Evolutionary conservation across 2,888 invertebrate genomes (phyloP).

Genomic region (Antheraea yamamai): DNA sequence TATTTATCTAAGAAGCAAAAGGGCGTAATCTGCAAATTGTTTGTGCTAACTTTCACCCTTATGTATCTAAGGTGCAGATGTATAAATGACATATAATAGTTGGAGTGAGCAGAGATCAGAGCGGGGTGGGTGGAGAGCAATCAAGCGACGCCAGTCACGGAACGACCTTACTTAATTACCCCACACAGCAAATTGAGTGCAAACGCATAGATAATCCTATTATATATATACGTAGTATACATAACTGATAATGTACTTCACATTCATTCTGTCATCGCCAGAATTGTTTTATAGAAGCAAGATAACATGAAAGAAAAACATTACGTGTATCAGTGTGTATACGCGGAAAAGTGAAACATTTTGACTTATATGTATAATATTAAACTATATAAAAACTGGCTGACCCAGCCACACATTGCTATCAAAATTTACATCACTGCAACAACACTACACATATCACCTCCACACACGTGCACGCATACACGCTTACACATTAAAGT

Average conservation of each 20-base stretch:
- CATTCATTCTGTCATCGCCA: background rate
- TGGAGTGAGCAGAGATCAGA: slow-evolving; percentile 41
- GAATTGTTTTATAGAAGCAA: background rate
- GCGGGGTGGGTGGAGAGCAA: slow-evolving; percentile 49
- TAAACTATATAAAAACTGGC: too few relatives aligned
- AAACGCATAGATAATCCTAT: slow-evolving; percentile 1
- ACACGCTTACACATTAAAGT: too few relatives aligned
- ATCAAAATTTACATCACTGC: too few relatives aligned
- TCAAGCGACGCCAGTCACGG: slow-evolving; percentile 60
- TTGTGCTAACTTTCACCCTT: background rate
- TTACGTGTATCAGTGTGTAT: too few relatives aligned
- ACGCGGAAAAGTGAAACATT: too few relatives aligned
- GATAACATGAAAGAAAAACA: too few relatives aligned
- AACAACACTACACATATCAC: too few relatives aligned
- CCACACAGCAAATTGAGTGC: slow-evolving; percentile 35
- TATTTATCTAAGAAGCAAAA: background rate
- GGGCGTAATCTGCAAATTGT: background rate
- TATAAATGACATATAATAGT: background rate
- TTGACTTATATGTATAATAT: too few relatives aligned
- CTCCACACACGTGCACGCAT: too few relatives aligned
- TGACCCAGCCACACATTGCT: too few relatives aligned
- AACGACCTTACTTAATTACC: slow-evolving; percentile 60
- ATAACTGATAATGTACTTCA: background rate
- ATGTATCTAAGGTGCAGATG: background rate
- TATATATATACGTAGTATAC: background rate